Base-by-base conservation (phyloP, 2,888 invertebrate species). In the Ischnura elegans region DNA sequence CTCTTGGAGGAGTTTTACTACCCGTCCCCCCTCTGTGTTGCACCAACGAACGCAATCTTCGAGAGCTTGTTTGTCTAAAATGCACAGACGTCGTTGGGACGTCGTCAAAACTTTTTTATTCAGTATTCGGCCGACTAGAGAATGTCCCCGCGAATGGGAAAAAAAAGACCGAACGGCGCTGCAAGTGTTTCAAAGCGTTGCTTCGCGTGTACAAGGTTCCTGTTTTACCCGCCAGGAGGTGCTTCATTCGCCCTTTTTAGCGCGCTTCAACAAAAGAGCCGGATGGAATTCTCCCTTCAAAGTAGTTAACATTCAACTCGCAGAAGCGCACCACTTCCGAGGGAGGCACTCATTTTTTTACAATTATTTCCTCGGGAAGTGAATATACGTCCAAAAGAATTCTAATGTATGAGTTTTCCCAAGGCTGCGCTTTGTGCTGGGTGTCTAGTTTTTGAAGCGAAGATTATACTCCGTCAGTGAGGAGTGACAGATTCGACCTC, bases 61-160 rank as follows among this genome's bases (percentile, higher is more conserved):
- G 10, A 16, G 76, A 10, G 76, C 76, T 76, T 76, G 76, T 76
- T 76, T 76, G 76, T 76, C 76, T 76, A 76, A 76, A 76, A 76
- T 76, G 36, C 76, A 76, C 76, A 76, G 36, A n/a, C 76, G 76
- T 76, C 36, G 76, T 3, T 21, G 36, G 2, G 19, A 2, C 61
- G 61, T 61, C 61, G 61, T 61, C 61, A 25, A 5, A 76, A 76
- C 76, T 76, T 76, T 61, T 76, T 76, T 76, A 76, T 76, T 36
- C 76, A 36, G 76, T 36, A 76, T 76, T 36, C 76, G 76, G n/a
- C 25, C 3, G 76, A n/a, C n/a, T n/a, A 25, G 25, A 36, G 76
- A 76, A 76, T 76, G 76, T 76, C 76, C 36, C 76, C 76, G 36
- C n/a, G n/a, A 76, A 76, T 25, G 8, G 25, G 36, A 36, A 76